Base-by-base conservation (phyloP, 2,113 vertebrate genomes). In the Alaudala cheleensis region DNA sequence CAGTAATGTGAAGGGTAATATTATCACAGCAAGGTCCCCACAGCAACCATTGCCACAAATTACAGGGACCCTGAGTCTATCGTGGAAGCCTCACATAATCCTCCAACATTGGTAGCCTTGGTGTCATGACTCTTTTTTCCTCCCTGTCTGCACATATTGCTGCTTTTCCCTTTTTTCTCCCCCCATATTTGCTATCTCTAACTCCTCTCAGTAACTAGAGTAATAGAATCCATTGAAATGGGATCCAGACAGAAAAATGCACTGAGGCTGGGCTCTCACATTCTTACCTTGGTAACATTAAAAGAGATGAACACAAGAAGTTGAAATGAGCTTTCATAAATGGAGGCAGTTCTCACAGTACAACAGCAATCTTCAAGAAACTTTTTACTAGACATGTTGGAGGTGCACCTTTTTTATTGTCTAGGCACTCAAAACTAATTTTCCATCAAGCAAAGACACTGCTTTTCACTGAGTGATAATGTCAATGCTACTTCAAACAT, bases 261-360 rank as follows among this genome's bases (percentile, higher is more conserved):
- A n/a, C 45, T 21, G n/a, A 71, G 45, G 39, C 19, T 80, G 2
- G 9, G 31, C 34, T 50, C 42, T 83, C 60, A 56, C 18, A 26
- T n/a, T 37, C 21, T 64, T 61, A 80, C 16, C 53, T 0, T 33
- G 42, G 3, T 44, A 61, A 39, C 1, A 1, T 0, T 83, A 86
- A 56, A 79, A 51, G 17, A 72, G 45, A 82, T 7, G 16, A 91
- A 92, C 6, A 73, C 20, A 60, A 49, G 49, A 73, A 83, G 5
- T 0, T 39, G 28, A 47, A 62, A 74, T 74, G 57, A 78, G 19
- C 31, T 78, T 58, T 87, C 74, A 51, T 29, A 92, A 90, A 71
- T 24, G 19, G 37, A 87, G 24, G 47, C 24, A 76, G 37, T 25
- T 79, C 71, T 81, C 61, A 81, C 8, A 78, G 18, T 4, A 71